These are phyloP conservation scores for Myrmecobius fasciatus DNA, from an alignment of 2,113 vertebrate species.

Conservation along the genomic window DNA sequence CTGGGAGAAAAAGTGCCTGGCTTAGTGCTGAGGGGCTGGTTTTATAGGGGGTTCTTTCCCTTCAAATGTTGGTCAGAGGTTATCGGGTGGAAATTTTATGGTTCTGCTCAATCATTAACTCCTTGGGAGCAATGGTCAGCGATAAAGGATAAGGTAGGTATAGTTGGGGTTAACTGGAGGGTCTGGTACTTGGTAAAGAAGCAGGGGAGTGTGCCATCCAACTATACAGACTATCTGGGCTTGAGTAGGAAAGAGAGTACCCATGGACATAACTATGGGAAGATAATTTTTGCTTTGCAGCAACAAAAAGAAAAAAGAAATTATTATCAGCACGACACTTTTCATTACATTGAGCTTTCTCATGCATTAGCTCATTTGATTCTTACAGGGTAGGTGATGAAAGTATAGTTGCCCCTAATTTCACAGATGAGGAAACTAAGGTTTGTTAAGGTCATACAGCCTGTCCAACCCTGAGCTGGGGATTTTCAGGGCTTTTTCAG, in stretches of 20 bases:
- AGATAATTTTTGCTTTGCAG: background rate
- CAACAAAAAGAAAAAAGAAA: background rate
- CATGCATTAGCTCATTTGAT: background rate
- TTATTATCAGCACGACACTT: background rate
- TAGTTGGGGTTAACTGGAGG: slow-evolving; percentile 20
- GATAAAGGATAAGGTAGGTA: slow-evolving; percentile 69
- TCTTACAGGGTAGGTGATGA: background rate
- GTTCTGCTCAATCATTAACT: slow-evolving; percentile 85
- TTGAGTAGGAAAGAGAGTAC: background rate
- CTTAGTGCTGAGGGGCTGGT: slow-evolving; percentile 19
- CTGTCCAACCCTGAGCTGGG: background rate
- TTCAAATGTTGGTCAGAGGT: slow-evolving; percentile 76
- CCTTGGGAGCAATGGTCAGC: slow-evolving; percentile 81
- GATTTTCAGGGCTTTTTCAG: background rate
- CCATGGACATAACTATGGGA: background rate
- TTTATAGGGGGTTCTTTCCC: slow-evolving; percentile 81
- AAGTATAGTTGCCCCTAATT: background rate
- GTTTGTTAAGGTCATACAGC: background rate
- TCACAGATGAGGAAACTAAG: background rate
- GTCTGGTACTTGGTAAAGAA: background rate
- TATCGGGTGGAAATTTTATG: slow-evolving; percentile 79
- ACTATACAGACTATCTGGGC: background rate
- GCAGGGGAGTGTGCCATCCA: background rate
- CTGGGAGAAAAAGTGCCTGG: slow-evolving; percentile 50
- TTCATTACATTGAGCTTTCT: background rate